Evolutionary conservation across 2,113 vertebrate genomes (phyloP), one percentile per base, ranked within the genome.

Genomic region (Myxocyprinus asiaticus): DNA sequence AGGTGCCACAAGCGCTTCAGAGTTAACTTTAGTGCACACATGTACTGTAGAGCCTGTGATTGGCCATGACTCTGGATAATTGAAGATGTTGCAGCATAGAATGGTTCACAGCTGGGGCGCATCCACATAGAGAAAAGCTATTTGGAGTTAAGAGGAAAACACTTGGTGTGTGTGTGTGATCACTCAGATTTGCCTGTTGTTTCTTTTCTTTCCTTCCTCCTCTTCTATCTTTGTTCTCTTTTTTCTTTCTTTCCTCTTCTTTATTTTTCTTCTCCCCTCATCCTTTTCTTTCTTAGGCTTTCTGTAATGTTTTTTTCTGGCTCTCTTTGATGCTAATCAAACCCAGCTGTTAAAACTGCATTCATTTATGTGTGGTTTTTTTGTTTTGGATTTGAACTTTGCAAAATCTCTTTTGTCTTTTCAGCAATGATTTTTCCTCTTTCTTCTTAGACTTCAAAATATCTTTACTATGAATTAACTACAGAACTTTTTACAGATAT

Each of bases 71-170:
- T 48, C 58, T 53, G 61, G 72, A 70, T 88, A 87, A 87, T 87
- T 88, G 81, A 90, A 89, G 90, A 91, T 88, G 87, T 82, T 78
- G 81, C 81, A 78, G 66, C 15, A 51, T 62, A 79, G 87, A 86
- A 92, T 91, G 87, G 73, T 78, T 86, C 87, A 81, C 90, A 91
- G 88, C 86, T 91, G 91, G 81, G 75, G 58, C 51, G 66, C 44
- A 4, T 85, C 71, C 74, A 17, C 43, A 69, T 45, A n/a, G 75
- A 71, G 15, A 64, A 15, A 62, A 53, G 10, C 22, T 51, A 17
- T 80, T 67, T 55, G 61, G 50, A 63, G 22, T 70, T 76, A 11
- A 10, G 61, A 53, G 17, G 48, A 47, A 63, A 51, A 33, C 69
- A 9, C 65, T 83, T 77, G 11, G 22, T 1, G 22, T 33, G 22